Percentiles rank a stretch among this genome's conserved stretches.
These are phyloP conservation scores for Rhadinocentrus ornatus DNA, from an alignment of 2,797 vertebrate genomes.

Conservation along the genomic window DNA sequence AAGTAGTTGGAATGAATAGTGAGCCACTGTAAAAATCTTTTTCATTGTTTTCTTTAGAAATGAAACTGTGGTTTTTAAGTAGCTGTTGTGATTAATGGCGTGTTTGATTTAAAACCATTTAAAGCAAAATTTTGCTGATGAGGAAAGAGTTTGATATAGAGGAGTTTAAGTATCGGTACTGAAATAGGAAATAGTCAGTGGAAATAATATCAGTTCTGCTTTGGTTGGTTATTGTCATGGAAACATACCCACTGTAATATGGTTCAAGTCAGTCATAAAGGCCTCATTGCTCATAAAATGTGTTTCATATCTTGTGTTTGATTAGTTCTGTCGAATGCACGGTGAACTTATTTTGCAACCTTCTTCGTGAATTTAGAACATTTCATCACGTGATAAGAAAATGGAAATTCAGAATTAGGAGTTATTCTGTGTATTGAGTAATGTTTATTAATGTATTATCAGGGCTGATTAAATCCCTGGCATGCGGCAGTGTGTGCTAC, in stretches of 20 bases:
- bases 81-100: not conserved
- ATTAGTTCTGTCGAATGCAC: not conserved
- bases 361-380: not conserved
- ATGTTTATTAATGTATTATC: not conserved
- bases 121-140: constrained; percentile 1
- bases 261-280: constrained; percentile 14
- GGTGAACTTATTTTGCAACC: constrained; percentile 4
- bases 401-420: too few species aligned
- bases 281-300: not conserved
- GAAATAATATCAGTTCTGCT: constrained; percentile 61
- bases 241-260: constrained; percentile 18
- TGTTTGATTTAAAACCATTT: not conserved
- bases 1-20: not conserved
- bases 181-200: constrained; percentile 55
- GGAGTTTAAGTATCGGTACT: not conserved
- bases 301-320: constrained; percentile 1
- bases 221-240: constrained; percentile 41
- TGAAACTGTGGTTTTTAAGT: not conserved
- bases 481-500: not conserved
- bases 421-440: not conserved
- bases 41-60: constrained; percentile 2
- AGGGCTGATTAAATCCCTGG: not conserved
- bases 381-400: not conserved
- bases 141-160: constrained; percentile 16
- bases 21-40: not conserved